phyloP scores from a whole-genome alignment of 2,113 vertebrate species.

The Cynopterus brachyotis region DNA sequence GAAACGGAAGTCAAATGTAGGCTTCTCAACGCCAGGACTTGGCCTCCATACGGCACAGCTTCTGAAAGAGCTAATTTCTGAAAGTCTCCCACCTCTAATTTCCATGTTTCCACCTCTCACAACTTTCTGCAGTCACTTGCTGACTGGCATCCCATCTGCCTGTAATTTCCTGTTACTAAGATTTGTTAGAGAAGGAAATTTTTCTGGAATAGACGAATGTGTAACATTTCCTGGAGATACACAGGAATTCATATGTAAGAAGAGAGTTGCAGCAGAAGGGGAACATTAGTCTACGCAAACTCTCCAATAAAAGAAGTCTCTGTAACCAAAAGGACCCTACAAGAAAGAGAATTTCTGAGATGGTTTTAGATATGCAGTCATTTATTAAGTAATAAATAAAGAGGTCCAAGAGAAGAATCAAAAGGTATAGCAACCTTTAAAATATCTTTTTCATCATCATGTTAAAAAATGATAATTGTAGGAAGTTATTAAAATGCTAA shows the following conservation, averaged over 20 bases:
- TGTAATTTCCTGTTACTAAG: neutral
- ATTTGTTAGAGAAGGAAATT: neutral
- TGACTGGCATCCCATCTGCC: neutral
- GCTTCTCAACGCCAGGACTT: neutral
- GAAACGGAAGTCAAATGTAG: neutral
- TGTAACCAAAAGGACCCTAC: neutral
- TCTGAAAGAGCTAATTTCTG: neutral
- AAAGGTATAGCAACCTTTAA: neutral
- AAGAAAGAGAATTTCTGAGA: constrained; percentile 9
- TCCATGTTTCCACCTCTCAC: neutral
- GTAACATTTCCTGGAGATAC: neutral
- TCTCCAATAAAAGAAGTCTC: neutral
- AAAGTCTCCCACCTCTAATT: neutral
- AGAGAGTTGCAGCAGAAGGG: neutral
- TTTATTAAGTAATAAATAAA: neutral
- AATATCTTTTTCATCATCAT: neutral
- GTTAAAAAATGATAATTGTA: neutral
- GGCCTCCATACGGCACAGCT: neutral
- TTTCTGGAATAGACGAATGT: neutral
- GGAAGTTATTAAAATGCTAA: constrained; percentile 18
- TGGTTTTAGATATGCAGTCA: neutral
- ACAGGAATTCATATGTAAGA: neutral
- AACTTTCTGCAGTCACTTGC: neutral
- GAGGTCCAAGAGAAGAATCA: neutral
- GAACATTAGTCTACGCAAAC: neutral